phyloP scores from a whole-genome alignment of 2,888 invertebrate genomes.

The Cylindroiulus punctatus region DNA sequence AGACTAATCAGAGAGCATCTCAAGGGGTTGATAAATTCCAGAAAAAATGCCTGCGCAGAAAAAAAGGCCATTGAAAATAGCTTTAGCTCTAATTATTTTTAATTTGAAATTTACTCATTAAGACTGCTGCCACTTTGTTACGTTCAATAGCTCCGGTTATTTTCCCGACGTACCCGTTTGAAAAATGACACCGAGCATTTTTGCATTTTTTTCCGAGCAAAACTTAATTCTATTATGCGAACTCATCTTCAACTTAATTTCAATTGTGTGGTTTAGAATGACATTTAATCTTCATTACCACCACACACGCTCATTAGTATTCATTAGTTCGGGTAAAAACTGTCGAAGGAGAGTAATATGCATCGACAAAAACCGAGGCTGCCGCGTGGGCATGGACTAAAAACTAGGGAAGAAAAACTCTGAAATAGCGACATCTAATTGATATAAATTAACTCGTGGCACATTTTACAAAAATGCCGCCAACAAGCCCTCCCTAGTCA shows the following conservation, averaged over 20 bases:
- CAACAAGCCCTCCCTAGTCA: background rate
- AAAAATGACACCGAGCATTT: slow-evolving; percentile 12
- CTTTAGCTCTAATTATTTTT: background rate
- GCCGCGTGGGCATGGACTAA: background rate
- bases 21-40: background rate
- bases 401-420: background rate
- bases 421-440: background rate
- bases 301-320: slow-evolving; percentile 27
- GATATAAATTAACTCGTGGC: slow-evolving; percentile 6
- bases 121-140: background rate
- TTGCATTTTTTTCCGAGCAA: background rate
- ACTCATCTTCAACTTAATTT: slow-evolving; percentile 42
- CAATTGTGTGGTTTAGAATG: slow-evolving; percentile 42
- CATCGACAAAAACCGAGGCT: background rate
- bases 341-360: background rate
- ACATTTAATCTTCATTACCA: slow-evolving; percentile 42
- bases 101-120: slow-evolving; percentile 34
- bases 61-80: background rate
- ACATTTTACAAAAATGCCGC: no score
- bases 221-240: slow-evolving; percentile 33
- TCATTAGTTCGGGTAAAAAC: slow-evolving; percentile 28
- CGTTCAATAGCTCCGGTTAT: background rate
- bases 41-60: background rate
- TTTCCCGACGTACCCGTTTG: slow-evolving; percentile 24
- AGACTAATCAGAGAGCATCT: background rate